These are phyloP conservation scores for Masticophis lateralis DNA, from an alignment of 2,797 vertebrate species.

Conservation along the genomic window DNA sequence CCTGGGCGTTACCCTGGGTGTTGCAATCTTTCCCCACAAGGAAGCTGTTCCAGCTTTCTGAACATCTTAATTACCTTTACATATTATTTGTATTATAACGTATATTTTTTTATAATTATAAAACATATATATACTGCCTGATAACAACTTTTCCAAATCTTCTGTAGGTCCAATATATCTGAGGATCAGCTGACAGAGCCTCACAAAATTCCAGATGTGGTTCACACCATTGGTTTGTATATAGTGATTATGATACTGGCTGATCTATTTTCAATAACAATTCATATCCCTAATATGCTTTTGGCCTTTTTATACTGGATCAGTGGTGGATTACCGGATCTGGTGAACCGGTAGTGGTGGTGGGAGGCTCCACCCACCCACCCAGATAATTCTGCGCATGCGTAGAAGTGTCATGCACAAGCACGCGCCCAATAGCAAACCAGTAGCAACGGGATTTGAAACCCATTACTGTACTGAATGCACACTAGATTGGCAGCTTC, in stretches of 20 bases:
- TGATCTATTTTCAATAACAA: neutral
- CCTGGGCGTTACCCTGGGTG: neutral
- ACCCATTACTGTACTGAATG: too few relatives aligned
- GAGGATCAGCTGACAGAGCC: neutral
- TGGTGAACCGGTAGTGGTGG: too few relatives aligned
- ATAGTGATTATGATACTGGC: neutral
- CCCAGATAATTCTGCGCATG: too few relatives aligned
- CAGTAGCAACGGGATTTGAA: too few relatives aligned
- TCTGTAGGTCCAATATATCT: neutral
- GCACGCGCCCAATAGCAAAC: too few relatives aligned
- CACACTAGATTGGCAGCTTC: too few relatives aligned
- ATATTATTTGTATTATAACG: neutral
- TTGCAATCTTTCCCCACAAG: neutral
- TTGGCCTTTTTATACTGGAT: too few relatives aligned
- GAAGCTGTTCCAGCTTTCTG: neutral
- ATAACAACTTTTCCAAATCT: neutral
- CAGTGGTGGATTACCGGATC: too few relatives aligned
- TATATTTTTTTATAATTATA: neutral
- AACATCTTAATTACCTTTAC: neutral
- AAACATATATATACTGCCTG: neutral
- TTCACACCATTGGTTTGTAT: neutral
- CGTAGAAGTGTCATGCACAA: too few relatives aligned
- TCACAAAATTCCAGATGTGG: neutral
- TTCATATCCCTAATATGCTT: too few relatives aligned
- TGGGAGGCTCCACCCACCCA: too few relatives aligned